Base-by-base conservation (phyloP, 2,888 invertebrate genomes). In the Venustoraphidia nigricollis region DNA sequence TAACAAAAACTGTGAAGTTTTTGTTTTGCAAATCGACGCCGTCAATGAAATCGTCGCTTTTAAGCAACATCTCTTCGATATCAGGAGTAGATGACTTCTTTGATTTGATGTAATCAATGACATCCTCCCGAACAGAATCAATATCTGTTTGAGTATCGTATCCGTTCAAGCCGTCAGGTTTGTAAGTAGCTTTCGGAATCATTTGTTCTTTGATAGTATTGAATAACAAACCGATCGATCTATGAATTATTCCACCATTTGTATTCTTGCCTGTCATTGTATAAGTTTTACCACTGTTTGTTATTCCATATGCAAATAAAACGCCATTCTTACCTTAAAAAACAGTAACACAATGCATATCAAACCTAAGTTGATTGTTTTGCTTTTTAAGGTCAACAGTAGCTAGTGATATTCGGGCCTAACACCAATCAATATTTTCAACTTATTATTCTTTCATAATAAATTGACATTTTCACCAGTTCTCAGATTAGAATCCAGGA, bases 261-360 rank as follows among this genome's bases (percentile, higher is more conserved):
- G 77, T 67, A 8, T 73, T 67, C 56, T 83, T 72, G 0, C 83
- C 75, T 0, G 89, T 89, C 88, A 99, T 93, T 0, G 97, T 98
- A 63, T 83, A 92, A 0, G 98, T 98, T 71, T 99, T 99, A 0
- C 98, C 98, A 56, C 87, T 86, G 3, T 94, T 94, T 0, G 97
- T 97, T 5, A 97, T 90, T n/a, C 98, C 97, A 63, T 99, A 99
- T 0, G 96, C 91, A 65, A 98, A 97, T 46, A 98, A 69, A 35
- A 98, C 71, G 53, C 91, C 90, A 68, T 94, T 96, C 66, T 85
- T 87, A 13, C 96, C 96, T 55, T 77, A 27, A 27, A 27, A 27
- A 27, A 27, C 27, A 27, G 6, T 27, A 27, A 27, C 1, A 6
- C 6, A 27, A 27, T 27, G 27, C 27, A 27, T 17, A 3, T 17